phyloP scores from a whole-genome alignment of 2,888 invertebrate genomes.

The Stenoptilia bipunctidactyla region DNA sequence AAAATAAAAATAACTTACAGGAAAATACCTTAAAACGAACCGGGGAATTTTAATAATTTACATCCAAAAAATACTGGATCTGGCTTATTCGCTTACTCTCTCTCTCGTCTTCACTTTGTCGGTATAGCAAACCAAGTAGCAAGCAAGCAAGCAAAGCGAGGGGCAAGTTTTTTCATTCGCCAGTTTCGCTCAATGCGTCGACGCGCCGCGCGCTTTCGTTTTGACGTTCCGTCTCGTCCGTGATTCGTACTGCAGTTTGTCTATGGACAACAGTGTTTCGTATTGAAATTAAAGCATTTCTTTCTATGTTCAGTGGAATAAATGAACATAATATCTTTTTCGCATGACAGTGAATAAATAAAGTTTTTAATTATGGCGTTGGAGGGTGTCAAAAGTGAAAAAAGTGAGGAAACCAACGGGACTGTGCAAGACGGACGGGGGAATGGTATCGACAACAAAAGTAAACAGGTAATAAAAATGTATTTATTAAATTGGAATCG shows the following conservation, averaged over 20 bases:
- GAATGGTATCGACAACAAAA: conserved; percentile 71
- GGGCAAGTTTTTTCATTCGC: conserved; percentile 39
- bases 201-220: conserved; percentile 27
- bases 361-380: conserved; percentile 58
- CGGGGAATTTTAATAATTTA: no score
- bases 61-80: no score
- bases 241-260: conserved; percentile 25
- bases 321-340: conserved; percentile 34
- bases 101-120: no score
- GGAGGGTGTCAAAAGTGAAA: conserved; percentile 69
- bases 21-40: no score
- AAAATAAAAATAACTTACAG: no score
- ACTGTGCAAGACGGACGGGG: conserved; percentile 63
- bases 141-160: neutral
- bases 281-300: conserved; percentile 49
- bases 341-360: conserved; percentile 65
- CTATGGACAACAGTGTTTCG: conserved; percentile 51
- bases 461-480: conserved; percentile 58
- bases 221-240: conserved; percentile 23
- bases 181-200: conserved; percentile 54
- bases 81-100: no score
- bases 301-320: conserved; percentile 43
- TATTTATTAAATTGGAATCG: no score
- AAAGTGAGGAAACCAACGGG: conserved; percentile 67
- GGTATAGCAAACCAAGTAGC: no score